Percentiles rank a stretch among this genome's conserved stretches.
Evolutionary conservation across 2,888 invertebrate species (phyloP).

Genomic region (Rhaphigaster nebulosa): DNA sequence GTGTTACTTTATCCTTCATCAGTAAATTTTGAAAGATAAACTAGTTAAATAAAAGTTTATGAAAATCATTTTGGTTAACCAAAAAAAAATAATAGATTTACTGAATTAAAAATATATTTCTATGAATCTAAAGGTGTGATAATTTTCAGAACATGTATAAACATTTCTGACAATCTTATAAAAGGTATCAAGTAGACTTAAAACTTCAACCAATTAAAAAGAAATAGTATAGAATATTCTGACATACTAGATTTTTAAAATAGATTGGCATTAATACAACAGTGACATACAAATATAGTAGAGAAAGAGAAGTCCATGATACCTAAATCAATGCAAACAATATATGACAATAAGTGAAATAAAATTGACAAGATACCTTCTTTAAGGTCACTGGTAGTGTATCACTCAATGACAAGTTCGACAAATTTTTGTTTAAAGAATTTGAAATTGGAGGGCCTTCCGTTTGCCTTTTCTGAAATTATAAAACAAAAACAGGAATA

Average conservation of each 20-base stretch:
- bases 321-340: not conserved
- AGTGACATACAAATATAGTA: not conserved
- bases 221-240: not conserved
- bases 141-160: not conserved
- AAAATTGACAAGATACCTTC: slow-evolving; percentile 68
- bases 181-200: not conserved
- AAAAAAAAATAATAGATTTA: not conserved
- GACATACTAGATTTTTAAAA: not conserved
- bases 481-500: slow-evolving; percentile 65
- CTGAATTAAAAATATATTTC: too few species aligned
- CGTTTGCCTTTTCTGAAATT: slow-evolving; percentile 65
- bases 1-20: too few species aligned
- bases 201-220: not conserved
- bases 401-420: slow-evolving; percentile 68
- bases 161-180: not conserved
- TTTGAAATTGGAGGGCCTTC: slow-evolving; percentile 68
- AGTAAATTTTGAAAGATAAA: too few species aligned
- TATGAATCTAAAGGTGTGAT: not conserved
- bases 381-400: slow-evolving; percentile 68
- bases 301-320: not conserved
- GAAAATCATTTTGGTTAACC: not conserved
- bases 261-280: not conserved
- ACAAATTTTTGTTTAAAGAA: slow-evolving; percentile 69
- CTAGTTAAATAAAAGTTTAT: too few species aligned
- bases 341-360: not conserved